These are phyloP conservation scores for Germaria angustata DNA, from an alignment of 2,888 invertebrate genomes.

Conservation along the genomic window DNA sequence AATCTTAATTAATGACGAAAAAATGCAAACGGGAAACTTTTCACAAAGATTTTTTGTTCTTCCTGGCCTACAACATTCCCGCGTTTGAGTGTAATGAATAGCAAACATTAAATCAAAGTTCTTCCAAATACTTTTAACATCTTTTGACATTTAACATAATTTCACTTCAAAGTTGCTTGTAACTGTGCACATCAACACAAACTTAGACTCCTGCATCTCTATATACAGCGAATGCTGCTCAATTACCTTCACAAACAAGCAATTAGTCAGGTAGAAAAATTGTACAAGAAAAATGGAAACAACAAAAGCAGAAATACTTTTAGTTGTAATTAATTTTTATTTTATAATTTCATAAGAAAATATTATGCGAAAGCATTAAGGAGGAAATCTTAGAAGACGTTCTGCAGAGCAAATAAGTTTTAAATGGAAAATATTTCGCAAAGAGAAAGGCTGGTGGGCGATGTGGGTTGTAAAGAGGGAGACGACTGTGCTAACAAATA, in stretches of 20 bases:
- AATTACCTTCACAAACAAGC: slow-evolving; percentile 58
- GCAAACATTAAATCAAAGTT: slow-evolving; percentile 59
- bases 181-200: background rate
- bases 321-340: slow-evolving; percentile 66
- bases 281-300: background rate
- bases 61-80: slow-evolving; percentile 14
- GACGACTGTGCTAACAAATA: background rate
- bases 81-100: slow-evolving; percentile 41
- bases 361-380: slow-evolving; percentile 38
- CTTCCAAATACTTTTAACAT: slow-evolving; percentile 50
- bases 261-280: slow-evolving; percentile 62
- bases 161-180: slow-evolving; percentile 27
- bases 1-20: slow-evolving; percentile 34
- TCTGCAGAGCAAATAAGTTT: slow-evolving; percentile 21
- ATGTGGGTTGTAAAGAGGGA: too few relatives aligned
- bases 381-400: slow-evolving; percentile 7
- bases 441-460: too few relatives aligned
- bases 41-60: background rate
- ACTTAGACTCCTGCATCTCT: background rate
- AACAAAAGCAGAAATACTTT: slow-evolving; percentile 54
- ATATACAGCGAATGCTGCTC: slow-evolving; percentile 26
- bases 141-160: slow-evolving; percentile 56
- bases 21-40: slow-evolving; percentile 1
- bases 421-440: background rate
- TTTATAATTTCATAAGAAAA: slow-evolving; percentile 58